Base-by-base conservation (phyloP, 2,888 invertebrate genomes). In the Epinotia nisella region DNA sequence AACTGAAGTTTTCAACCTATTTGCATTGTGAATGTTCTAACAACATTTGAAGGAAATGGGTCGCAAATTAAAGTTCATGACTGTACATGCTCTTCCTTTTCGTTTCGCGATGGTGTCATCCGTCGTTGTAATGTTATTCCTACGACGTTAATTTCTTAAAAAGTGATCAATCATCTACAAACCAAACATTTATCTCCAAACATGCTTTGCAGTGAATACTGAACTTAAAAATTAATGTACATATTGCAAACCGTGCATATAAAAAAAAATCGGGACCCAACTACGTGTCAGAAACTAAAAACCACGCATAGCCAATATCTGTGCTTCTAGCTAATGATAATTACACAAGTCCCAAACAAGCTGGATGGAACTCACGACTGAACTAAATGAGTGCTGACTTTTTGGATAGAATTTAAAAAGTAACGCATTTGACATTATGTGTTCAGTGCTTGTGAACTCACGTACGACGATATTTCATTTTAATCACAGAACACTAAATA, bases 151-250 rank as follows among this genome's bases (percentile, higher is more conserved):
- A 24, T 24, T 24, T 24, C 21, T 24, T 24, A 39, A 13, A 41
- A 13, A 1, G 13, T 3, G 41, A 17, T 19, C 19, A 3, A n/a
- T n/a, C n/a, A n/a, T n/a, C n/a, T n/a, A 19, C 17, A 19, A 53
- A 17, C 19, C 10, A 53, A 13, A 15, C 15, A 4, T 24, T 13
- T 21, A 24, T 24, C 21, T 13, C 55, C 4, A 21, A 39, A 35
- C 70, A 70, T 70, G 70, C 70, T 68, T 65, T 17, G 29, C 49
- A 19, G 15, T 55, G 15, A 3, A 62, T 7, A 69, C 15, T 7
- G 17, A 70, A 69, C 11, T 39, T 51, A n/a, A 60, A 53, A n/a
- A n/a, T 2, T 29, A 17, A 65, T n/a, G 2, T 13, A 53, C 9
- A 17, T 10, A 39, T 19, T 21, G 62, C 9, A 19, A 55, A 62